Evolutionary conservation across 2,113 vertebrate genomes (phyloP), one percentile per base, ranked within the genome.

Genomic region (Fregetta grallaria): DNA sequence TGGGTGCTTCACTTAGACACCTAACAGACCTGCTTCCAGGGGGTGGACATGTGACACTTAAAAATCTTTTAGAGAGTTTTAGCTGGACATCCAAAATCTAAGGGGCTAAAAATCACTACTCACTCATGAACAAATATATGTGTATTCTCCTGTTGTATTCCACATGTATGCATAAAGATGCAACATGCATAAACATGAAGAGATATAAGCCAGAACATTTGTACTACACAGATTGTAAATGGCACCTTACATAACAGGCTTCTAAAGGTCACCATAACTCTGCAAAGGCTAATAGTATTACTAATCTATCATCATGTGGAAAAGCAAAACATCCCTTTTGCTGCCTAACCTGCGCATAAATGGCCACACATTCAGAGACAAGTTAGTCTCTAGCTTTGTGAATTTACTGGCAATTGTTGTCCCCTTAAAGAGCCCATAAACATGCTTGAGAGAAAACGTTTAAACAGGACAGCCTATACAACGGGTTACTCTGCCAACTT

Each of bases 41-140:
- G 65, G 34, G 45, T 15, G 20, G 29, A 25, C 38, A 15, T 3
- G 4, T 18, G 45, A 55, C 49, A 40, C 36, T 73, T 71, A 29
- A 79, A 94, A 79, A 78, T 16, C 13, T 79, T 89, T 73, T 21
- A 65, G 23, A 91, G 17, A 29, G 30, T 47, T 76, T 91, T 58
- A 65, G 38, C 36, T 72, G 44, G 9, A 49, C n/a, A 87, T 45
- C 11, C 7, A 53, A 74, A 85, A 82, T 45, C 17, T 68, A 73
- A 55, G 45, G 15, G 22, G 38, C 13, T 42, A 59, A 89, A 92
- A 91, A 93, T 34, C 79, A 65, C 25, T 75, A 65, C 23, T 73
- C 0, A 0, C 14, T 56, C 25, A 14, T 3, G 2, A 63, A 76
- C n/a, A 42, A 44, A 40, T 4, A 20, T 20, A 10, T 8, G 4